Base-by-base conservation (phyloP, 2,113 vertebrate genomes). In the Antidorcas marsupialis region DNA sequence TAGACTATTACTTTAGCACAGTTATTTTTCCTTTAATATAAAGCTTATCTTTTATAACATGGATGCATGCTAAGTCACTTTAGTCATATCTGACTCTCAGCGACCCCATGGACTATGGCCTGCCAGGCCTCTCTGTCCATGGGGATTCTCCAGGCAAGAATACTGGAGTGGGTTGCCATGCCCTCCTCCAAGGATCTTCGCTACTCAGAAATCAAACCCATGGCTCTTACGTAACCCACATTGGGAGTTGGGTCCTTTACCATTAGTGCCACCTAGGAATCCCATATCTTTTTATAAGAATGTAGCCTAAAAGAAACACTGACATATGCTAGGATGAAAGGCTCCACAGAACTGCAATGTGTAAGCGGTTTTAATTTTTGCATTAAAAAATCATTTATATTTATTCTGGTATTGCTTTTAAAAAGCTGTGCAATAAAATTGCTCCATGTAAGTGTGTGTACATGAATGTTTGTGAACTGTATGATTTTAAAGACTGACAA, bases 11-110 rank as follows among this genome's bases (percentile, higher is more conserved):
- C 36, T 90, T 96, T 96, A 90, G 39, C 96, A 88, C 2, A 91
- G 89, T 93, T 92, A 76, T n/a, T 55, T 67, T 93, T 94, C 91
- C 89, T 85, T 96, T 95, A 71, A 96, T 95, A 90, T 97, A 92
- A 96, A 96, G 30, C 11, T 91, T 91, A 95, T 8, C 45, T 96
- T 43, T 76, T 27, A 76, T 76, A 43, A 43, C 39, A 43, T 39
- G n/a, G n/a, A 71, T 39, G 67, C 19, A 71, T 43, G 23, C 39
- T 27, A 76, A 76, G 39, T 76, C 13, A 27, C 71, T 43, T 43
- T 23, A 27, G 39, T 76, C 39, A 43, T 27, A 13, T 76, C 71
- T 0, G 5, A 43, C 71, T 76, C 71, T 76, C 71, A 27, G 71
- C 3, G 1, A 76, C 36, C 6, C 39, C 39, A 76, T 43, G 39